A percentile compares a stretch with the other conserved stretches of the same genome.
These are phyloP conservation scores for Apocrypta bakeri DNA, from an alignment of 1,140 invertebrate genomes.

Conservation along the genomic window DNA sequence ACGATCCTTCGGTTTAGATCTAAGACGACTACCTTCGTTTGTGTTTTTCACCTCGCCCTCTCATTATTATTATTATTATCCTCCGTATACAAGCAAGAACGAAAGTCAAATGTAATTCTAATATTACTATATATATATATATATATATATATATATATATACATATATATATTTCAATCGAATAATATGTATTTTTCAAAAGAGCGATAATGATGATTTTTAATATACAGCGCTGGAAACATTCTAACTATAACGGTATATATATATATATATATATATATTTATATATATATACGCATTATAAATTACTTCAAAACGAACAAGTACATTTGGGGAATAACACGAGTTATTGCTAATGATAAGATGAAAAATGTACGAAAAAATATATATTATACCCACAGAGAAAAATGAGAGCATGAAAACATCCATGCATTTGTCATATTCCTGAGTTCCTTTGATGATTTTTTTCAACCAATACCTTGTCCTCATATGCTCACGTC, in stretches of 20 bases:
- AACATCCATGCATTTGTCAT: conserved; percentile 7
- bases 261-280: conserved; percentile 37
- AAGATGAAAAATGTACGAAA: conserved; percentile 3
- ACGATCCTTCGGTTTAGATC: conserved; percentile 23
- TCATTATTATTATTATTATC: conserved; percentile 42
- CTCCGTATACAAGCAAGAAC: conserved; percentile 25
- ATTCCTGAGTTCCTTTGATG: conserved; percentile 19
- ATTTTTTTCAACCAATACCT: conserved; percentile 36
- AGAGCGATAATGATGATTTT: conserved; percentile 39
- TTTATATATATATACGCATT: conserved; percentile 45
- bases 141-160: conserved; percentile 1
- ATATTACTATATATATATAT: conserved; percentile 35
- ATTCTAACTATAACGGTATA: conserved; percentile 48
- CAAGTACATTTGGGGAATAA: conserved; percentile 41
- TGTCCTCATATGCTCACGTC: conserved; percentile 31
- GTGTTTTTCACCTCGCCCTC: conserved; percentile 34
- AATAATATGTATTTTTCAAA: conserved; percentile 50
- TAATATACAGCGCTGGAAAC: conserved; percentile 52
- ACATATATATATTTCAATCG: conserved; percentile 43
- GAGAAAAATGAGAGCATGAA: background rate
- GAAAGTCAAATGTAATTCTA: conserved; percentile 49
- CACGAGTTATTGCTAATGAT: conserved; percentile 38
- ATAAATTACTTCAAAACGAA: conserved; percentile 45
- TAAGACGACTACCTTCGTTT: conserved; percentile 45
- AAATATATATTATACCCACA: conserved; percentile 1